Evolutionary conservation across 2,888 invertebrate species (phyloP).

Genomic region (Cataglyphis altisquamis): DNA sequence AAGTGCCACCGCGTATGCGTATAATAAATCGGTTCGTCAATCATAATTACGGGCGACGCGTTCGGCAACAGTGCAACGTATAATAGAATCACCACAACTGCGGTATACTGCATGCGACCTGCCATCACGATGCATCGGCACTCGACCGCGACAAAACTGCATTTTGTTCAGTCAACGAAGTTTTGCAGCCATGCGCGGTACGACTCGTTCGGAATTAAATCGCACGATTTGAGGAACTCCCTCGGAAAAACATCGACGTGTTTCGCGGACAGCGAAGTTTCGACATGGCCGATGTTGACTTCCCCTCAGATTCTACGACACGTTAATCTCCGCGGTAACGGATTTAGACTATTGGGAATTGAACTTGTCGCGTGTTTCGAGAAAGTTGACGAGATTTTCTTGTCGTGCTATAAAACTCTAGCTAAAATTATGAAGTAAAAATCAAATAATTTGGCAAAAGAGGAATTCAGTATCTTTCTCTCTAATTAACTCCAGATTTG

Average conservation of each 20-base stretch:
- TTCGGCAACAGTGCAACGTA: conserved; percentile 61
- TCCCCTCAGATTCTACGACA: neutral
- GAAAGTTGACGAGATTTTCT: neutral
- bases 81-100: conserved; percentile 70
- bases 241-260: conserved; percentile 46
- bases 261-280: conserved; percentile 40
- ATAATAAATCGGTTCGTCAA: conserved; percentile 74
- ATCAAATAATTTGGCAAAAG: neutral
- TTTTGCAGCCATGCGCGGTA: conserved; percentile 27
- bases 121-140: conserved; percentile 50
- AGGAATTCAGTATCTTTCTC: neutral
- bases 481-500: neutral
- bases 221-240: conserved; percentile 40
- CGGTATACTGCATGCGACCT: conserved; percentile 49
- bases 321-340: conserved; percentile 10
- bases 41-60: conserved; percentile 71
- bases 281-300: conserved; percentile 9
- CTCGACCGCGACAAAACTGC: conserved; percentile 48
- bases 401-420: neutral
- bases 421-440: neutral
- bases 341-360: neutral
- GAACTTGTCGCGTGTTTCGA: conserved; percentile 10
- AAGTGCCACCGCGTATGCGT: conserved; percentile 60
- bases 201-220: conserved; percentile 46
- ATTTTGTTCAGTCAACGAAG: conserved; percentile 55